Evolutionary conservation across 2,888 invertebrate genomes (phyloP), one percentile per base, ranked within the genome.

Genomic region (Stenurella melanura): DNA sequence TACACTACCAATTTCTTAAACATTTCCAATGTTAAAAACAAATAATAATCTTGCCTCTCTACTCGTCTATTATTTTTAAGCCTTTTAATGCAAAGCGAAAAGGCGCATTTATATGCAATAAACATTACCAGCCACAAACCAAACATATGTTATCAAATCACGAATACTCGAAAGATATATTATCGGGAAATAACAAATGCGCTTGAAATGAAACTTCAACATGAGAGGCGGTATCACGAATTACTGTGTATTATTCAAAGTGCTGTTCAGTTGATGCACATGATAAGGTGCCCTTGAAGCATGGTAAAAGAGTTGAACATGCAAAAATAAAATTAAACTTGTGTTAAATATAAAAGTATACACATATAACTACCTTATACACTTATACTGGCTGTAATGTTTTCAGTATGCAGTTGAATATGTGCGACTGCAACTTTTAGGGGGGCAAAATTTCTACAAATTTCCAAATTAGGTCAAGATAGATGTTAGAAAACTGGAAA

Each of bases 211-310:
- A 50, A 19, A 21, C 15, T 26, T 70, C 17, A 19, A 57, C 58
- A 19, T 12, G 19, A 9, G 58, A 4, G 19, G 58, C 58, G 10
- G 42, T 19, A 19, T 56, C 61, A 54, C 50, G 21, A 17, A 26
- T 67, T 42, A 15, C 56, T 58, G 12, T 56, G 50, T 70, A 54
- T 57, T 10, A 70, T 70, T 58, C 30, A n/a, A 56, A 57, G 42
- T 70, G n/a, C 19, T 56, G 26, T 15, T 57, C 50, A 69, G 50
- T 61, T 38, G 74, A 77, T 74, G 67, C 54, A 34, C 66, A 19
- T 71, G 74, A 74, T 74, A 74, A 72, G 60, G 18, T 67, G 67
- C 54, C 77, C 77, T 72, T 77, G 77, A 77, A 21, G 57, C 50
- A 58, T 15, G 58, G 19, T 17, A 50, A 58, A 58, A 58, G 58